Evolutionary conservation across 2,888 invertebrate genomes (phyloP).

Genomic region (Strigamia transsilvanica): DNA sequence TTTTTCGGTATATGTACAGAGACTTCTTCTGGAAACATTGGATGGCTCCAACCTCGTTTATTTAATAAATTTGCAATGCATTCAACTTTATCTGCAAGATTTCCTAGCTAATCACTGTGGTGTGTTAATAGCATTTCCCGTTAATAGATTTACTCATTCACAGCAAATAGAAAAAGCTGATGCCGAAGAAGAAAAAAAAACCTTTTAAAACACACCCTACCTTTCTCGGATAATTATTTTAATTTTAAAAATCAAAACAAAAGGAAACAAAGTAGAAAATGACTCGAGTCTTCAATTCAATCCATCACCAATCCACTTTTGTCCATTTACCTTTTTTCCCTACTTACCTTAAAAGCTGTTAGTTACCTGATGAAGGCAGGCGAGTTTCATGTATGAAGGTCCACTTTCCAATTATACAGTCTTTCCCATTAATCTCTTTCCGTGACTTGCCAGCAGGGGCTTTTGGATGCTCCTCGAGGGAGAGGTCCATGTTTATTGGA

Average conservation of each 20-base stretch:
- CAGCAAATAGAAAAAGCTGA: background rate
- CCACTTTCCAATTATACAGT: conserved; percentile 39
- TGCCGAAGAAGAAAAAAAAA: background rate
- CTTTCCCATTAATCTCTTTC: conserved; percentile 35
- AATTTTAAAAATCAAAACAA: background rate
- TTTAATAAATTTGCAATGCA: conserved; percentile 40
- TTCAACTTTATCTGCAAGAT: conserved; percentile 40
- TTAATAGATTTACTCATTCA: conserved; percentile 30
- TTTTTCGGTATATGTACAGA: background rate
- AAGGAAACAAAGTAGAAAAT: background rate
- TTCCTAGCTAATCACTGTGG: conserved; percentile 31
- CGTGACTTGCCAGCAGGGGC: conserved; percentile 40
- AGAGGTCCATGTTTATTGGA: conserved; percentile 42
- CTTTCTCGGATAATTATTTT: too few species aligned
- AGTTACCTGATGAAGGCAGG: conserved; percentile 20
- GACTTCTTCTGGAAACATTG: background rate
- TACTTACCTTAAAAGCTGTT: conserved; percentile 29
- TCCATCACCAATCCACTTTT: background rate
- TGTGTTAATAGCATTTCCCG: conserved; percentile 38
- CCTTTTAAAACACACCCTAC: background rate
- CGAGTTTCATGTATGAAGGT: conserved; percentile 36
- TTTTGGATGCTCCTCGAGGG: conserved; percentile 40
- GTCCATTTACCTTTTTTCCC: background rate
- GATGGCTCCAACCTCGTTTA: conserved; percentile 20
- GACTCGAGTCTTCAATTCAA: too few species aligned